A percentile compares a stretch with the other conserved stretches of the same genome.
phyloP scores from a whole-genome alignment of 1,140 invertebrate species.

The Marisa cornuarietis region DNA sequence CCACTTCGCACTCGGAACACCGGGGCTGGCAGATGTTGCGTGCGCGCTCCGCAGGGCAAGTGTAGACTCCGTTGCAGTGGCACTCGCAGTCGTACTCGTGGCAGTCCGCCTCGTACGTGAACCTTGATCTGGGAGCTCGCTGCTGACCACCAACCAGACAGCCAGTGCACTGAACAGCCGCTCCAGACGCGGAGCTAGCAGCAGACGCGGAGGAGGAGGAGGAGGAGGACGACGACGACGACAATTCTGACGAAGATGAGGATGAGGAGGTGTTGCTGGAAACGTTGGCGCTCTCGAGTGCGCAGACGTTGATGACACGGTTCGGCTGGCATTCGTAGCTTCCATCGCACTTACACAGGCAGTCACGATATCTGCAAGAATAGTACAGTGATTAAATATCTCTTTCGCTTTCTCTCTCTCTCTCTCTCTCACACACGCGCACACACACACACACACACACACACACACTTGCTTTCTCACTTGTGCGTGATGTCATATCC shows the following conservation, averaged over 20 bases:
- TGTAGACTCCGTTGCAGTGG: constrained; percentile 44
- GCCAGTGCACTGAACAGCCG: constrained; percentile 11
- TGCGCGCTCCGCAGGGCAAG: constrained; percentile 41
- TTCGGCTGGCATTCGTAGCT: constrained; percentile 41
- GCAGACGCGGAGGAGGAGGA: neutral
- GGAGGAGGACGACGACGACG: neutral
- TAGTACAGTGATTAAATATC: neutral
- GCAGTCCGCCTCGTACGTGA: constrained; percentile 45
- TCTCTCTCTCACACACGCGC: too few species aligned
- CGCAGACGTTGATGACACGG: constrained; percentile 39
- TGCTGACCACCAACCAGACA: constrained; percentile 36
- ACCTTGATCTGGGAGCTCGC: constrained; percentile 29
- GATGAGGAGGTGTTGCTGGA: neutral
- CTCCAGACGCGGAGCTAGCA: neutral
- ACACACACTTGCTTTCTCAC: too few species aligned
- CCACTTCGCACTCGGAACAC: constrained; percentile 35
- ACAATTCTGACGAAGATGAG: neutral
- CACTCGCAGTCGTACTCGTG: constrained; percentile 49
- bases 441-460: too few species aligned
- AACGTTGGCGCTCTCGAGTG: constrained; percentile 4
- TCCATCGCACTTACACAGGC: constrained; percentile 46
- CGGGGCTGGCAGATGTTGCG: constrained; percentile 39
- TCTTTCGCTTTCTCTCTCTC: neutral
- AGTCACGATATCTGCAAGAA: constrained; percentile 38
- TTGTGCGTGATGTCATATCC: too few species aligned